Evolutionary conservation across 2,888 invertebrate genomes (phyloP).

Genomic region (Rosalia funebris): DNA sequence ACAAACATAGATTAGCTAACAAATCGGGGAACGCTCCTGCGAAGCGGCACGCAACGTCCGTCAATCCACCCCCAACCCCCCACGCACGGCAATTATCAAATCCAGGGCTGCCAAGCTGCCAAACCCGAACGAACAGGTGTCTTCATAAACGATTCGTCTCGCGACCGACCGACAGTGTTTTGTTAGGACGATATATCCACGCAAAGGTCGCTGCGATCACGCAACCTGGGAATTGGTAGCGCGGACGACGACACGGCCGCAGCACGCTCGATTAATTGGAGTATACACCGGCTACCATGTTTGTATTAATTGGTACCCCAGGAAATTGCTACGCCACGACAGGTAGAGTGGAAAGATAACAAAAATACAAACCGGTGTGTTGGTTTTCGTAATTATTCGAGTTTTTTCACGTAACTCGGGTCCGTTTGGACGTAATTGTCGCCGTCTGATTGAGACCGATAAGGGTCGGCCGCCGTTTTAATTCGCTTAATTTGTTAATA

Average conservation of each 20-base stretch:
- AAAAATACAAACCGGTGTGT: conserved; percentile 2
- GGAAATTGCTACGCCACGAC: conserved; percentile 1
- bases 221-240: conserved; percentile 42
- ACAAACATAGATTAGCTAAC: not conserved
- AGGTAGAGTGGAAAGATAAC: conserved; percentile 6
- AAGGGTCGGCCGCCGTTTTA: too few relatives aligned
- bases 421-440: not conserved
- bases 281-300: conserved; percentile 12
- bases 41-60: not conserved
- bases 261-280: conserved; percentile 17
- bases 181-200: conserved; percentile 38
- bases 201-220: conserved; percentile 55
- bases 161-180: conserved; percentile 31
- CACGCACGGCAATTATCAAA: conserved; percentile 9
- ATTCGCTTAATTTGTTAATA: too few relatives aligned
- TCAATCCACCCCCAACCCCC: not conserved
- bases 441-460: too few relatives aligned
- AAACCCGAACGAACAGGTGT: conserved; percentile 44
- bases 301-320: conserved; percentile 18
- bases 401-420: not conserved
- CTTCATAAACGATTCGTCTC: conserved; percentile 49
- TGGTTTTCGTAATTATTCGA: conserved; percentile 6
- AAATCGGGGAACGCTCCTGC: not conserved
- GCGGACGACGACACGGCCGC: conserved; percentile 13
- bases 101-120: conserved; percentile 17